Evolutionary conservation across 2,113 vertebrate species (phyloP).

Genomic region (Podarcis raffonei): DNA sequence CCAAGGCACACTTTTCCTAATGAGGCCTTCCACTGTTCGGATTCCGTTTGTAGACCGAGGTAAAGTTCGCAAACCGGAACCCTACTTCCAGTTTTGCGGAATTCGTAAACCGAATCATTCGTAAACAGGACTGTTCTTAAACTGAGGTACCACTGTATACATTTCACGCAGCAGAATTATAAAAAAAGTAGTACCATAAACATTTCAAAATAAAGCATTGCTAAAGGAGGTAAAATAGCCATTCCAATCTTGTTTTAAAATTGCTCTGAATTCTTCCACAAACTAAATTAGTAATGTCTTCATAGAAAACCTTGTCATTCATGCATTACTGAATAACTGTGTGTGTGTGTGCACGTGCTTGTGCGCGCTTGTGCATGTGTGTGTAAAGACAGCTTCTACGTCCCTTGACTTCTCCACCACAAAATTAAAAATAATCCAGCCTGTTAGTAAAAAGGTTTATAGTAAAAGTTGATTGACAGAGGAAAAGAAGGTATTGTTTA

Average conservation of each 20-base stretch:
- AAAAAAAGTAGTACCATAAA: too few relatives aligned
- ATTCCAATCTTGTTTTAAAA: not conserved
- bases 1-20: not conserved
- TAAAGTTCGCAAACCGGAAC: too few relatives aligned
- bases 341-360: too few relatives aligned
- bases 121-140: too few relatives aligned
- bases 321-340: not conserved
- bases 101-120: too few relatives aligned
- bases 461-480: not conserved
- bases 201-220: too few relatives aligned
- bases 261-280: not conserved
- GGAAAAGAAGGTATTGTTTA: conserved; percentile 11
- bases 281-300: not conserved
- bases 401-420: not conserved
- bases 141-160: too few relatives aligned
- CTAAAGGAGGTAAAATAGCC: not conserved
- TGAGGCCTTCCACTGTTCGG: not conserved
- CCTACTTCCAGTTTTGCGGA: too few relatives aligned
- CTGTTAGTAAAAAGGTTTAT: not conserved
- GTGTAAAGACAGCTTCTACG: not conserved
- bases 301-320: not conserved
- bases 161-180: too few relatives aligned
- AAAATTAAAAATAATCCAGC: not conserved
- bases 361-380: too few relatives aligned
- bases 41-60: too few relatives aligned